These are phyloP conservation scores for Drosophila neonasuta DNA, from an alignment of 2,888 invertebrate genomes.

Conservation along the genomic window DNA sequence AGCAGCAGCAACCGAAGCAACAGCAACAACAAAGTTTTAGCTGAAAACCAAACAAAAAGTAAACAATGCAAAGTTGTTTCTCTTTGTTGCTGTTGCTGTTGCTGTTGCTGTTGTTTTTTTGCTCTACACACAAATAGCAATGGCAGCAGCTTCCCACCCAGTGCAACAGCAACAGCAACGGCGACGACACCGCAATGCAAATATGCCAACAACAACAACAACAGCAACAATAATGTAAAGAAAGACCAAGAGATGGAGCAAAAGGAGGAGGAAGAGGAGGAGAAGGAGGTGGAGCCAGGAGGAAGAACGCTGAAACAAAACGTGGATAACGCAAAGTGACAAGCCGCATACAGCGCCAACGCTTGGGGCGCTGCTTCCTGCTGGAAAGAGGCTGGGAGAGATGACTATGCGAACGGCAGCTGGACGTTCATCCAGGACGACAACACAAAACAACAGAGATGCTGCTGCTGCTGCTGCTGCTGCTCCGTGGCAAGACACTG, in stretches of 20 bases:
- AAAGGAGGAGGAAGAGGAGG: slow-evolving; percentile 6
- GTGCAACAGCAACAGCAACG: slow-evolving; percentile 29
- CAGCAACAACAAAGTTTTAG: slow-evolving; percentile 51
- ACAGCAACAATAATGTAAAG: slow-evolving; percentile 27
- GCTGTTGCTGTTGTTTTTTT: slow-evolving; percentile 31
- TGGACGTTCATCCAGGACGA: slow-evolving; percentile 53
- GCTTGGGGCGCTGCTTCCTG: slow-evolving; percentile 58
- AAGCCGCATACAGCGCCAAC: slow-evolving; percentile 66
- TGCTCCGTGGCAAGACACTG: not conserved
- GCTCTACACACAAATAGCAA: slow-evolving; percentile 59
- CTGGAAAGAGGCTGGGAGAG: slow-evolving; percentile 37
- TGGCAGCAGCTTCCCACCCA: slow-evolving; percentile 44
- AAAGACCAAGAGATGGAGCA: slow-evolving; percentile 7
- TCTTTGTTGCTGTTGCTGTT: slow-evolving; percentile 28
- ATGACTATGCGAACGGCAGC: slow-evolving; percentile 22
- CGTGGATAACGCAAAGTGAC: slow-evolving; percentile 66
- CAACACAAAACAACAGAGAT: slow-evolving; percentile 28
- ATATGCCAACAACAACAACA: slow-evolving; percentile 63
- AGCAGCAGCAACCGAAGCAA: not conserved
- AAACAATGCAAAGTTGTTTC: slow-evolving; percentile 67
- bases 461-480: not conserved
- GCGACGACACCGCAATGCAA: slow-evolving; percentile 74
- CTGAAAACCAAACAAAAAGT: slow-evolving; percentile 66
- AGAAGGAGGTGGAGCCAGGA: not conserved
- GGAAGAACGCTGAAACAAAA: slow-evolving; percentile 52